Base-by-base conservation (phyloP, 2,888 invertebrate species). In the Rhyacophila evoluta region DNA sequence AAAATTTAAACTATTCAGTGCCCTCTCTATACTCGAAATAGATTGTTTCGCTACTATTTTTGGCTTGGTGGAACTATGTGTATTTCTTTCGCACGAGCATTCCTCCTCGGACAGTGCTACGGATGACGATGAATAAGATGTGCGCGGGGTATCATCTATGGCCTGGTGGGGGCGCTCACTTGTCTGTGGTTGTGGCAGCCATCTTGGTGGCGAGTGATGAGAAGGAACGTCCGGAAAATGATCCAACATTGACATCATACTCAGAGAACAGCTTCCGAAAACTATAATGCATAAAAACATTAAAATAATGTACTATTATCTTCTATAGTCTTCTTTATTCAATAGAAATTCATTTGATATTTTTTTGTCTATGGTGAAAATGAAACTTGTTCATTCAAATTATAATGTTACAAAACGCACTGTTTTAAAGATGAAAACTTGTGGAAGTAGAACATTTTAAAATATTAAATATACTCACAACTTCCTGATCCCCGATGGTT, bases 261-360 rank as follows among this genome's bases (percentile, higher is more conserved):
- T 96, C 96, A 87, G 94, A 94, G 92, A 96, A 95, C 87, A 96
- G 91, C 90, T 95, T 95, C 87, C 96, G 95, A 92, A 96, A 96
- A 92, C 96, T 96, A 89, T 67, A 88, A 88, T 83, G 78, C 82
- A 81, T 33, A 33, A 33, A 33, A 41, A 55, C 1, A 25, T 5
- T 1, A 39, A 1, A 12, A 12, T 39, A 1, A 75, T 6, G 8
- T 37, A 76, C 28, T 36, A 5, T 68, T 39, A n/a, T n/a, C n/a
- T n/a, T n/a, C n/a, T n/a, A n/a, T n/a, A n/a, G n/a, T n/a, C n/a
- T n/a, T n/a, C n/a, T n/a, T n/a, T n/a, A n/a, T n/a, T n/a, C n/a
- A n/a, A n/a, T n/a, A n/a, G n/a, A n/a, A n/a, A n/a, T n/a, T n/a
- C n/a, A n/a, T n/a, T n/a, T n/a, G n/a, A n/a, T n/a, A n/a, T n/a